Evolutionary conservation across 2,888 invertebrate genomes (phyloP).

Genomic region (Nomada hirtipes): DNA sequence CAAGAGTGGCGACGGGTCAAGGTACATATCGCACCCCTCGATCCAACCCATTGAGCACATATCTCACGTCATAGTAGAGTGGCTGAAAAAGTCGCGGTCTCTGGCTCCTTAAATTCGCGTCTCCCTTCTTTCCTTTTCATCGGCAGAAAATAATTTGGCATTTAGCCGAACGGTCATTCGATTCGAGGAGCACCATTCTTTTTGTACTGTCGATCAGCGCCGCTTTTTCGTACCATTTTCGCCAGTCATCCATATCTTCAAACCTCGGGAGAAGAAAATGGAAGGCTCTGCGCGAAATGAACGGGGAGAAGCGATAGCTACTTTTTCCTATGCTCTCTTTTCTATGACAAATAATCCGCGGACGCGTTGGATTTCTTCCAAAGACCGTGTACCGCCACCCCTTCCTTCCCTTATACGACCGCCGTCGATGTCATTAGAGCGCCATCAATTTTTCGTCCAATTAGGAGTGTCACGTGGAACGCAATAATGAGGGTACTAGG

Average conservation of each 20-base stretch:
- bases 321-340: background rate
- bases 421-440: conserved; percentile 51
- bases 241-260: conserved; percentile 1
- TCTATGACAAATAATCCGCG: conserved; percentile 15
- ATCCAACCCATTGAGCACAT: conserved; percentile 61
- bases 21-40: conserved; percentile 28
- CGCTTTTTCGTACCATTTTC: conserved; percentile 60
- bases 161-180: conserved; percentile 69
- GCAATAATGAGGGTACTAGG: conserved; percentile 56
- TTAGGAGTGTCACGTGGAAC: conserved; percentile 54
- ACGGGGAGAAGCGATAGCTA: conserved; percentile 7
- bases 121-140: conserved; percentile 18
- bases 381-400: conserved; percentile 16
- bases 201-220: conserved; percentile 71
- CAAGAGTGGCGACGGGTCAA: conserved; percentile 42
- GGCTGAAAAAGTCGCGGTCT: conserved; percentile 61
- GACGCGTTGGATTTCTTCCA: conserved; percentile 64
- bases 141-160: conserved; percentile 74
- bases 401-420: conserved; percentile 16
- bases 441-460: conserved; percentile 71
- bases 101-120: conserved; percentile 43
- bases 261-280: conserved; percentile 31
- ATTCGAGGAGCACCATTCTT: conserved; percentile 60
- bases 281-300: background rate
- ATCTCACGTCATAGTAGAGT: conserved; percentile 62